Base-by-base conservation (phyloP, 2,888 invertebrate genomes). In the Yponomeuta plumbellus region DNA sequence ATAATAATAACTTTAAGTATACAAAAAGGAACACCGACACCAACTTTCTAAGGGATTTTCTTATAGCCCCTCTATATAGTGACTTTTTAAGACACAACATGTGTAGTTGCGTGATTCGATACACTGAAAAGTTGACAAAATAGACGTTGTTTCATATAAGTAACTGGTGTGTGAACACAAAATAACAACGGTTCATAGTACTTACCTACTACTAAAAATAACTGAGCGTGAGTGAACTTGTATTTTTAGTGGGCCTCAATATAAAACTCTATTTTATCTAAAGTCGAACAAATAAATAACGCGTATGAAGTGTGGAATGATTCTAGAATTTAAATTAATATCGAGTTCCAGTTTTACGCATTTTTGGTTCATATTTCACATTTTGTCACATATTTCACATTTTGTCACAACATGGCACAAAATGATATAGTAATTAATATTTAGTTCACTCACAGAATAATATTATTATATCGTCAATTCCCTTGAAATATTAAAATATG, bases 351-450 rank as follows among this genome's bases (percentile, higher is more conserved):
- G 40, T 63, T 13, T 22, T 63, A 63, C n/a, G 8, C 34, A 63
- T 10, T 39, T 13, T 22, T 63, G 8, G 63, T 63, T 63, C 20
- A 40, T 67, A 73, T 70, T 72, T 80, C 76, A 84, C 90, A 91
- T 90, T 91, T 91, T 90, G 91, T 90, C 90, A 91, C 91, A 91
- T 67, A 73, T 70, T 72, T 80, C 76, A 84, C 90, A 91, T 90
- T 91, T 91, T 90, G 91, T 90, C 90, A 91, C 91, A 91, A 90
- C 80, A 76, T 85, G 87, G 88, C 65, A 67, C 52, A 78, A 81
- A 79, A 80, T 78, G 78, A 73, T 68, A 78, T 76, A 75, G 80
- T 78, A 74, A 77, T 76, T 52, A 52, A 52, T 52, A 52, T 76
- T 79, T 79, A 81, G 64, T 80, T 78, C 81, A 78, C 76, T 65